Evolutionary conservation across 2,797 vertebrate genomes (phyloP).

Genomic region (Buceros bicornis): DNA sequence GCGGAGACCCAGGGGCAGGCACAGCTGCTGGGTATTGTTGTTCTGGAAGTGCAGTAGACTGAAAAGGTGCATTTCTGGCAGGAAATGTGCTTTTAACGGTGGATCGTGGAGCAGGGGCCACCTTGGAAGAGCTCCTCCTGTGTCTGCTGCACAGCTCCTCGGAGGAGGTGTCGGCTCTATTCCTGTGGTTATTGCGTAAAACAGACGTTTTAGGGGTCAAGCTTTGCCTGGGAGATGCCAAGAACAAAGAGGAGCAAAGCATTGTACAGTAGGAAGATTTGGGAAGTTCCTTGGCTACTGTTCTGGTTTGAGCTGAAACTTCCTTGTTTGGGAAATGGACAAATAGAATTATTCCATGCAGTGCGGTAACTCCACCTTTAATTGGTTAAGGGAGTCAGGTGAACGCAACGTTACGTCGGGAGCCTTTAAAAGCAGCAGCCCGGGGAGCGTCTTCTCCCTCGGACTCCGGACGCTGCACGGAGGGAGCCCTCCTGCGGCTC

Average conservation of each 20-base stretch:
- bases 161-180: not conserved
- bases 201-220: not conserved
- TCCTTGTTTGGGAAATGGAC: too few species aligned
- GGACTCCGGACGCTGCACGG: too few species aligned
- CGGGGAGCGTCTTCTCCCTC: too few species aligned
- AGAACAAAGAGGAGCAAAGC: not conserved
- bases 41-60: not conserved
- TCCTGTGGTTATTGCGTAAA: not conserved
- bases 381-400: too few species aligned
- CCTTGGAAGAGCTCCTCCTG: accelerated
- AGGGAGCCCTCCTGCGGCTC: too few species aligned
- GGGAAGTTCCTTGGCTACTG: not conserved
- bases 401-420: too few species aligned
- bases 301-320: too few species aligned
- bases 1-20: not conserved
- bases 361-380: too few species aligned
- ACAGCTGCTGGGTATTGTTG: not conserved
- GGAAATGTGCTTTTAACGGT: not conserved
- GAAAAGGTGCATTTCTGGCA: not conserved
- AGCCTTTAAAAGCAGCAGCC: too few species aligned
- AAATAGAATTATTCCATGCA: too few species aligned
- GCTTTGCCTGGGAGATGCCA: not conserved
- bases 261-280: not conserved
- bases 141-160: not conserved
- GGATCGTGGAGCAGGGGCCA: too few species aligned